Base-by-base conservation (phyloP, 2,113 vertebrate genomes). In the Dipodomys spectabilis region DNA sequence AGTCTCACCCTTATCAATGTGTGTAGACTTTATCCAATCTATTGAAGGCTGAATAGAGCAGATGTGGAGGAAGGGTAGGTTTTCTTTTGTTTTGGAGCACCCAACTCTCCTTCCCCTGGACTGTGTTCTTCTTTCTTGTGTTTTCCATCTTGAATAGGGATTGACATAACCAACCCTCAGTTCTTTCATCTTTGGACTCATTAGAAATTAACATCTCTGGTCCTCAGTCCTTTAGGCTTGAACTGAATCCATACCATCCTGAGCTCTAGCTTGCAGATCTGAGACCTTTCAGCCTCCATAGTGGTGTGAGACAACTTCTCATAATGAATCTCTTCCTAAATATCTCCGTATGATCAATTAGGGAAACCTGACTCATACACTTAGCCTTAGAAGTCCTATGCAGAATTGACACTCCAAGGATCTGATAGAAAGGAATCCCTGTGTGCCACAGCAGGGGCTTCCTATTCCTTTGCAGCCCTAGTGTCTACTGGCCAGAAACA, bases 401-500 rank as follows among this genome's bases (percentile, higher is more conserved):
- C 23, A 9, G n/a, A 69, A 5, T 7, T 53, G n/a, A 75, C 7
- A 67, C 60, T 60, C 80, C 11, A 28, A 87, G 45, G 67, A 22
- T 39, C 32, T 78, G 49, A 71, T n/a, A n/a, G 27, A 69, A 65
- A 75, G 19, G 28, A 45, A 35, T 8, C 57, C 8, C 3, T 25
- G 1, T 75, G 12, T 2, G 23, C 32, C 5, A 6, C 44, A n/a
- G 25, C 18, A 74, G 7, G 23, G 16, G 27, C n/a, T 45, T 69
- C 62, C 10, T 7, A 32, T 9, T 84, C 62, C 12, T 78, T 86
- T 67, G 30, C 67, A 73, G 27, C 25, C 19, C 28, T 10, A 86
- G 60, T 83, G 82, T 94, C 87, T 71, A 60, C 18, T 69, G 75
- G 53, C 75, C n/a, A 60, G 32, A 60, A 86, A 77, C 45, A 68